Base-by-base conservation (phyloP, 2,888 invertebrate genomes). In the Aleiodes leptofemur region DNA sequence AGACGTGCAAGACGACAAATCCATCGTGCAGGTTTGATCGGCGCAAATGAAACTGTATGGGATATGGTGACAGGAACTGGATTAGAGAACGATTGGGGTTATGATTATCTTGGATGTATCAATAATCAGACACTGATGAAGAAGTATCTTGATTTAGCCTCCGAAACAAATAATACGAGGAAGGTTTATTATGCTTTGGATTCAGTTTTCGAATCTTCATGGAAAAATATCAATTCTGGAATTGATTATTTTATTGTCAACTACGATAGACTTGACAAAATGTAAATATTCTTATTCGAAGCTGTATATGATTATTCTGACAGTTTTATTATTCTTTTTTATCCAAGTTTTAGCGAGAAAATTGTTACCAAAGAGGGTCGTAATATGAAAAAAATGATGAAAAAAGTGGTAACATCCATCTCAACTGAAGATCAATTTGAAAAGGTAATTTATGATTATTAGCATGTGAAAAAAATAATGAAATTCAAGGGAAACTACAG, bases 191-290 rank as follows among this genome's bases (percentile, higher is more conserved):
- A 43, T 11, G 76, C 69, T 16, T 48, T 76, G 14, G 0, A 4
- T 5, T 76, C 76, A 7, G 23, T 76, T 7, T 51, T 72, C 4
- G 3, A n/a, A 14, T 72, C 59, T 7, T 23, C 56, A 53, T 66
- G 59, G 31, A 59, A 72, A 7, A 72, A 76, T 29, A 53, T 69
- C 14, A 51, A 72, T 68, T 72, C 72, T 55, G 72, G 43, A n/a
- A 51, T 76, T 13, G 76, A 76, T 43, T 76, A 59, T 69, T 72
- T 76, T 7, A 69, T 72, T 29, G 57, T 69, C 8, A 56, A 76
- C 9, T 51, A 72, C 43, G 76, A 76, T 16, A 9, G 43, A 53
- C 72, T 76, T 0, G 16, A 51, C n/a, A 57, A 72, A 55, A 31
- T 69, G 76, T 76, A 53, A 75, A 23, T 72, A 43, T 43, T 11